phyloP scores from a whole-genome alignment of 2,113 vertebrate genomes.

The Gracilinanus agilis region DNA sequence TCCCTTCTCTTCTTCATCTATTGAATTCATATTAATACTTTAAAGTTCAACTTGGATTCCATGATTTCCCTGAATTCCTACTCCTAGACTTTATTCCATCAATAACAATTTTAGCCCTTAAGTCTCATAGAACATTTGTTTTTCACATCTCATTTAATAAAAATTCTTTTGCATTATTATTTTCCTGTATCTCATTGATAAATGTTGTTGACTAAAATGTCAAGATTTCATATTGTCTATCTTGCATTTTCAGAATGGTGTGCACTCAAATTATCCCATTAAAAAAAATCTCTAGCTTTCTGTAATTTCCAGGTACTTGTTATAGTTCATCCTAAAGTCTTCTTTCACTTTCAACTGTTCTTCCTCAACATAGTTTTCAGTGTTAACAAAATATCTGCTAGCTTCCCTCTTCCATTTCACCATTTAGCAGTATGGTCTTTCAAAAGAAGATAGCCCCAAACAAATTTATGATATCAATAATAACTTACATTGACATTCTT shows the following conservation, averaged over 20 bases:
- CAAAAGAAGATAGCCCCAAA: not conserved
- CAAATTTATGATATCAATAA: no score
- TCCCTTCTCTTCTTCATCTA: not conserved
- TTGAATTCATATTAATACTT: not conserved
- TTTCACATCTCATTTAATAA: not conserved
- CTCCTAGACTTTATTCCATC: not conserved
- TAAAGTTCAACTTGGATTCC: not conserved
- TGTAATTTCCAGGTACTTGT: not conserved
- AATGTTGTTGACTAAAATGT: not conserved
- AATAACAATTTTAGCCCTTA: not conserved
- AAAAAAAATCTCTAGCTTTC: slow-evolving; percentile 22
- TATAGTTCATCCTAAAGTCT: not conserved
- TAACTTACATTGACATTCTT: not conserved
- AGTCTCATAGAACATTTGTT: not conserved
- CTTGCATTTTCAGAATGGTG: not conserved
- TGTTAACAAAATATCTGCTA: not conserved
- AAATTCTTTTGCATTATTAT: not conserved
- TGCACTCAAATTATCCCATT: slow-evolving; percentile 9
- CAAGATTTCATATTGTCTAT: slow-evolving; percentile 13
- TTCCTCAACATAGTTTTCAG: not conserved
- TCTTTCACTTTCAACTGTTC: not conserved
- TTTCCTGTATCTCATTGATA: not conserved
- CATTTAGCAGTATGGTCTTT: not conserved
- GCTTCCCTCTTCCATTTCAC: not conserved
- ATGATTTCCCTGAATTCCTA: not conserved